These are phyloP conservation scores for Phalloptychus januarius DNA, from an alignment of 2,797 vertebrate genomes.

Conservation along the genomic window DNA sequence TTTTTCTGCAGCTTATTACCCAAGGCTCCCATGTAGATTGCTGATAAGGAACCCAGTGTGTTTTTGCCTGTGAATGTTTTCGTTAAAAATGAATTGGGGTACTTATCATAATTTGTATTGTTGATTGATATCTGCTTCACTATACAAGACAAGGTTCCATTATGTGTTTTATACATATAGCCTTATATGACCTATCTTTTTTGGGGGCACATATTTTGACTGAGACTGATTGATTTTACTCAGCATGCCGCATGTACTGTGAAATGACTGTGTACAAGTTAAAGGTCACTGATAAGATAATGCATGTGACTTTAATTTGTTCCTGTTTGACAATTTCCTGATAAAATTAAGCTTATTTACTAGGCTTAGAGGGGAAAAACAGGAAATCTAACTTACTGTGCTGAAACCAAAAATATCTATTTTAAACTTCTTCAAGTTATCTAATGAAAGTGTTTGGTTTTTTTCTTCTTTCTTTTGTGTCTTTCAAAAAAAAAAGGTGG, in stretches of 20 bases:
- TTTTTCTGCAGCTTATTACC: conserved; percentile 8
- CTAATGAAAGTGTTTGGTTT: conserved; percentile 17
- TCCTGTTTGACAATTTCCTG: conserved; percentile 10
- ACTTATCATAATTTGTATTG: conserved; percentile 33
- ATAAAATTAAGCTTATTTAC: conserved; percentile 10
- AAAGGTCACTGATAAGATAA: conserved; percentile 54
- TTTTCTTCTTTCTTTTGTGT: neutral
- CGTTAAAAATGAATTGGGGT: conserved; percentile 30
- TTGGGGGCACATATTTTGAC: conserved; percentile 1
- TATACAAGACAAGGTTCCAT: conserved; percentile 55
- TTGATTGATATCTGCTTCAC: conserved; percentile 47
- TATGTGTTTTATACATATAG: conserved; percentile 13
- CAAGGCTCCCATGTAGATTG: conserved; percentile 10
- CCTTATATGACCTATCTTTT: neutral
- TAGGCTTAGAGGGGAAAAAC: conserved; percentile 7
- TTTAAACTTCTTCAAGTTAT: neutral
- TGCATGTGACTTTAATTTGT: conserved; percentile 14
- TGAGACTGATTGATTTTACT: conserved; percentile 21
- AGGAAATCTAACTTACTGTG: conserved; percentile 4
- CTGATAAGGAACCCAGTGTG: conserved; percentile 29
- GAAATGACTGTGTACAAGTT: conserved; percentile 11
- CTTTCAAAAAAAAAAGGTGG: conserved; percentile 89
- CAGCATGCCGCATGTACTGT: conserved; percentile 4
- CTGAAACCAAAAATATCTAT: neutral
- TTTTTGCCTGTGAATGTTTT: conserved; percentile 40